A percentile compares a stretch with the other conserved stretches of the same genome.
phyloP scores from a whole-genome alignment of 2,797 vertebrate genomes.

The Arrhamphus sclerolepis region DNA sequence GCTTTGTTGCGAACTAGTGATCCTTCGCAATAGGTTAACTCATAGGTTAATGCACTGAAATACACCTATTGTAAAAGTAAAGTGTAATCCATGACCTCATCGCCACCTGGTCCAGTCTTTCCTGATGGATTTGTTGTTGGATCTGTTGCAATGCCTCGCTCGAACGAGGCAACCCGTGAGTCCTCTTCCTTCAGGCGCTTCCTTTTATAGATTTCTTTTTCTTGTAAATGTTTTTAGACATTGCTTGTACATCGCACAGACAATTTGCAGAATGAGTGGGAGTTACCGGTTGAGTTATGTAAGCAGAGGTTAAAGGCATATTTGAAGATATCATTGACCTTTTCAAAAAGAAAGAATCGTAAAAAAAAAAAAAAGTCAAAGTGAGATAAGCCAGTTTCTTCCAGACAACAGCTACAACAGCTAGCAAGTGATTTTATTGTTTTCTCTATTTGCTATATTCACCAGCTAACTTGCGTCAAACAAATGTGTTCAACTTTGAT shows the following conservation, averaged over 20 bases:
- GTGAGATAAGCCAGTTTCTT: no score
- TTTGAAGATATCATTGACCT: slow-evolving; percentile 22
- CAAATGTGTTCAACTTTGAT: no score
- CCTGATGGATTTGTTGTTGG: slow-evolving; percentile 54
- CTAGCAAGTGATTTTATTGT: no score
- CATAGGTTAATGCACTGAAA: slow-evolving; percentile 56
- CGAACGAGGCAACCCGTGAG: slow-evolving; percentile 22
- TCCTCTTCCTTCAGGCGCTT: slow-evolving; percentile 28
- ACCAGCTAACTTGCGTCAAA: no score
- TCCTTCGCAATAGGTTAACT: slow-evolving; percentile 52
- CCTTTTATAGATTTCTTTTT: slow-evolving; percentile 47
- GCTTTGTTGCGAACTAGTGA: slow-evolving; percentile 39
- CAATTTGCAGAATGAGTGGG: slow-evolving; percentile 49
- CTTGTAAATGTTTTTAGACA: slow-evolving; percentile 35
- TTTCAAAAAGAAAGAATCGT: background rate
- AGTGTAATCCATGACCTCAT: slow-evolving; percentile 58
- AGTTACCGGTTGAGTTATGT: slow-evolving; percentile 41
- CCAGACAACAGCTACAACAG: no score
- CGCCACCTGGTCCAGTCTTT: slow-evolving; percentile 44
- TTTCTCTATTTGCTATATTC: no score
- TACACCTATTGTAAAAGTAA: slow-evolving; percentile 52
- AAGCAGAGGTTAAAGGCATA: slow-evolving; percentile 31
- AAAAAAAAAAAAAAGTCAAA: no score
- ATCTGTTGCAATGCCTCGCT: background rate
- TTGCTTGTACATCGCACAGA: slow-evolving; percentile 32